Evolutionary conservation across 2,113 vertebrate species (phyloP).

Genomic region (Dinomys branickii): DNA sequence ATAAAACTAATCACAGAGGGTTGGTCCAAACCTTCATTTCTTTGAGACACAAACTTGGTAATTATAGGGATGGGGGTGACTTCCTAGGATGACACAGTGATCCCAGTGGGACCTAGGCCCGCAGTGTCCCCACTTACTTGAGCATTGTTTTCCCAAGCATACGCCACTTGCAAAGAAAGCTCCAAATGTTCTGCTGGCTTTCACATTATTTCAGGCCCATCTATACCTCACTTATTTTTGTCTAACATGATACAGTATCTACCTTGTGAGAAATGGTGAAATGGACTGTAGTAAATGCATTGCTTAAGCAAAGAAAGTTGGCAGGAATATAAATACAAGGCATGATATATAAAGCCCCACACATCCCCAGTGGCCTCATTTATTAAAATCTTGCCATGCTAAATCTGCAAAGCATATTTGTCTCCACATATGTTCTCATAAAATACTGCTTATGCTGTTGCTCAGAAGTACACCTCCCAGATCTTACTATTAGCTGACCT

Average conservation of each 20-base stretch:
- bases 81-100: background rate
- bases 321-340: slow-evolving; percentile 71
- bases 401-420: slow-evolving; percentile 60
- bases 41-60: background rate
- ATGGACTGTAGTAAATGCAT: slow-evolving; percentile 66
- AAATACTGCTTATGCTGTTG: background rate
- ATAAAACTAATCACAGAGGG: background rate
- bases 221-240: slow-evolving; percentile 40
- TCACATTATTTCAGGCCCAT: background rate
- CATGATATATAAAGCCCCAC: slow-evolving; percentile 60
- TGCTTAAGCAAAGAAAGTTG: slow-evolving; percentile 56
- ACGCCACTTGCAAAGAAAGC: background rate
- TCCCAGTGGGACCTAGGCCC: background rate
- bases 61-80: background rate
- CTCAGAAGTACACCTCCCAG: background rate
- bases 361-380: slow-evolving; percentile 57
- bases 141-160: background rate
- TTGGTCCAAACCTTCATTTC: background rate
- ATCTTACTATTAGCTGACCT: slow-evolving; percentile 35
- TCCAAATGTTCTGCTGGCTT: background rate
- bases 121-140: background rate
- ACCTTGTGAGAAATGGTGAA: slow-evolving; percentile 54
- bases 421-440: slow-evolving; percentile 53
- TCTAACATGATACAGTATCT: slow-evolving; percentile 58
- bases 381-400: slow-evolving; percentile 72